Conservation (phyloP, 2,797 vertebrate species). For the Coreius guichenoti region DNA sequence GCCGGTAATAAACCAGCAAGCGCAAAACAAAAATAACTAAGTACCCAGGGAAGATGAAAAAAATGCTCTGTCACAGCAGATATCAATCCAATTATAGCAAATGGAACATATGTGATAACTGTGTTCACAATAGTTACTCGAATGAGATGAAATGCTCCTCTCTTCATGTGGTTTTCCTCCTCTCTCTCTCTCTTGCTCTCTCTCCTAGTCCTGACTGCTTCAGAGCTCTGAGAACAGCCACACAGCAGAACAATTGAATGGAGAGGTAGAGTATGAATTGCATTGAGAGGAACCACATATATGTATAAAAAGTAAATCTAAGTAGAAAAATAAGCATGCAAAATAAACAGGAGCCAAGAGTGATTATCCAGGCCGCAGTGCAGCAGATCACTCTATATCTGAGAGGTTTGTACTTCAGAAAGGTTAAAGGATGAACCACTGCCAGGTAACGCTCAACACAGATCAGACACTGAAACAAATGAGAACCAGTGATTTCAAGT, state of each 20-base stretch:
- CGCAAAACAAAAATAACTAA: neutral
- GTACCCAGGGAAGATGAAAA: neutral
- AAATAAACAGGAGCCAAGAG: no score
- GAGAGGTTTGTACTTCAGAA: no score
- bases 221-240: no score
- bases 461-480: no score
- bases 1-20: neutral
- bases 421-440: no score
- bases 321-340: no score
- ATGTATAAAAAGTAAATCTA: no score
- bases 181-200: neutral
- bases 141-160: neutral
- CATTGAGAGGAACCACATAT: neutral
- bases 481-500: no score
- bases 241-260: neutral
- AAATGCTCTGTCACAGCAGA: neutral
- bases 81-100: neutral
- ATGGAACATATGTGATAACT: neutral
- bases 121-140: neutral
- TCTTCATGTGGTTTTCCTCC: conserved; percentile 15
- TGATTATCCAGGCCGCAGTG: no score
- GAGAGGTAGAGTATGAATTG: no score
- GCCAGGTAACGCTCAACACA: no score
- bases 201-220: neutral
- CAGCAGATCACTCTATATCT: no score